Evolutionary conservation across 2,113 vertebrate species (phyloP).

Genomic region (Cyphomyrus plagiostoma): DNA sequence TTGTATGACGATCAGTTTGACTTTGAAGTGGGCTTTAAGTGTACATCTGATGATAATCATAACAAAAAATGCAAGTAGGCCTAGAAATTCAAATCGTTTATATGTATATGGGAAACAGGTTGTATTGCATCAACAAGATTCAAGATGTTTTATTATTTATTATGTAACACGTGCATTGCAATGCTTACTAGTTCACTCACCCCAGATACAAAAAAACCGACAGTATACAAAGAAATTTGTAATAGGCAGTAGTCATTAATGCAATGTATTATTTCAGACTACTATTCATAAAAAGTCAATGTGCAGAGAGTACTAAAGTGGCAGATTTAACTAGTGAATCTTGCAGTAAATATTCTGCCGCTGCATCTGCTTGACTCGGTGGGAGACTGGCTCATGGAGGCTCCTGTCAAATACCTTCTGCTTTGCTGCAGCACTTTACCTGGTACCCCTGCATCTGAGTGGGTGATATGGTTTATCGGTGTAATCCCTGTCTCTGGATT

Average conservation of each 20-base stretch:
- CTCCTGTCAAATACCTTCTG: background rate
- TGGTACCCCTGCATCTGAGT: background rate
- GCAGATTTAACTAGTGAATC: background rate
- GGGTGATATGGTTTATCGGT: background rate
- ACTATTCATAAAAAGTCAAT: background rate
- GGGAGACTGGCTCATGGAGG: background rate
- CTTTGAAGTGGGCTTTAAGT: background rate
- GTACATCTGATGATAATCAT: background rate
- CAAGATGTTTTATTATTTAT: background rate
- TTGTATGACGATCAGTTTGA: background rate
- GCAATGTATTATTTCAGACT: background rate
- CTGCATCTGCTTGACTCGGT: background rate
- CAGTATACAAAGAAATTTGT: background rate
- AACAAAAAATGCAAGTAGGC: background rate
- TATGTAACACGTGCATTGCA: background rate
- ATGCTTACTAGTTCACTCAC: background rate
- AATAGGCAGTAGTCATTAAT: background rate
- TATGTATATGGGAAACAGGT: background rate
- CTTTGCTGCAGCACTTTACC: background rate
- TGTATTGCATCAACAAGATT: background rate
- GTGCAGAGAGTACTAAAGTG: background rate
- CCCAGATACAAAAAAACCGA: background rate
- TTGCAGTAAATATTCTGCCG: background rate
- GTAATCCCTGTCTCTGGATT: background rate
- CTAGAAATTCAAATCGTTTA: background rate